Percentiles rank a stretch among this genome's conserved stretches.
phyloP scores from a whole-genome alignment of 2,797 vertebrate species.

The Synaphobranchus kaupii region DNA sequence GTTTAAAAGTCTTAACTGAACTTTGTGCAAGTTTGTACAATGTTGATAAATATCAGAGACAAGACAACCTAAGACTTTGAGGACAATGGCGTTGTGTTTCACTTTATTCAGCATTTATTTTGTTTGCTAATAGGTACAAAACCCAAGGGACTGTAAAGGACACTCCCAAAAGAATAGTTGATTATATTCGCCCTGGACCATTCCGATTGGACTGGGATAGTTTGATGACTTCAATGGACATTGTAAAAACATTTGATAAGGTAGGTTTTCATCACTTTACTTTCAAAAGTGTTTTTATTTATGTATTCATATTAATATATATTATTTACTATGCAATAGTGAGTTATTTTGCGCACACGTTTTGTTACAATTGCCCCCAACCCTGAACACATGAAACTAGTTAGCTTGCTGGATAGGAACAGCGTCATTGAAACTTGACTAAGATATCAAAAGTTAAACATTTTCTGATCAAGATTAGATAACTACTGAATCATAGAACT shows the following conservation, averaged over 20 bases:
- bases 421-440: too few species aligned
- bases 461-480: too few species aligned
- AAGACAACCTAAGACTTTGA: not conserved
- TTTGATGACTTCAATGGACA: conserved; percentile 82
- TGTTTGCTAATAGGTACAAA: conserved; percentile 76
- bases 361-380: too few species aligned
- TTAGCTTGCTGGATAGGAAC: too few species aligned
- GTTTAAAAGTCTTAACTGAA: not conserved
- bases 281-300: not conserved
- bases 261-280: conserved; percentile 53
- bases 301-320: not conserved
- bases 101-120: not conserved
- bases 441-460: too few species aligned
- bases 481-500: too few species aligned
- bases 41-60: not conserved
- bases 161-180: conserved; percentile 68
- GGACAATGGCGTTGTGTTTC: not conserved
- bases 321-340: not conserved
- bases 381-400: too few species aligned
- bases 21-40: not conserved
- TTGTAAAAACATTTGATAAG: conserved; percentile 77
- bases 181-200: conserved; percentile 82
- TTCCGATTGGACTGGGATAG: conserved; percentile 80
- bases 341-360: too few species aligned
- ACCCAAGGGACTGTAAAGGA: conserved; percentile 76